These are phyloP conservation scores for Atherinosoma microstoma DNA, from an alignment of 2,797 vertebrate species.

Conservation along the genomic window DNA sequence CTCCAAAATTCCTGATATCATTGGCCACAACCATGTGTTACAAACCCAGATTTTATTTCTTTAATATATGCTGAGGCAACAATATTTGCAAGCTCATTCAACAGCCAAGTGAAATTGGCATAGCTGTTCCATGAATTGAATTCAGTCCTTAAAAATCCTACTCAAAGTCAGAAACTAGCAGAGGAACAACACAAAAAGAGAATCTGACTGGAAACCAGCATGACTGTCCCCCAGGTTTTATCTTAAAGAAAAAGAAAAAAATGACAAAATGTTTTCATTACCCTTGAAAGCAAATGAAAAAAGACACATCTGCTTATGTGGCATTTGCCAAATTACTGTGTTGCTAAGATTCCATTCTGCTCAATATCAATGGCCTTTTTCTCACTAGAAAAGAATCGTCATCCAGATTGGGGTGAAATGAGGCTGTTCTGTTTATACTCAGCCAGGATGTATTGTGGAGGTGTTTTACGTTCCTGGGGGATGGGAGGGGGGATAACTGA, in stretches of 20 bases:
- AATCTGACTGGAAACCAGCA: slow-evolving; percentile 16
- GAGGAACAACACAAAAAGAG: background rate
- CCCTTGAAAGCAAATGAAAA: slow-evolving; percentile 16
- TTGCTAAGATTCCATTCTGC: slow-evolving; percentile 55
- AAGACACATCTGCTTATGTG: slow-evolving; percentile 20
- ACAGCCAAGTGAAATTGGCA: background rate
- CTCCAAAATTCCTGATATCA: slow-evolving; percentile 33
- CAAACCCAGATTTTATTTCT: background rate
- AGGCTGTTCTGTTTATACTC: slow-evolving; percentile 46
- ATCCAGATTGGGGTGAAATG: slow-evolving; percentile 41
- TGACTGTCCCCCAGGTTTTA: slow-evolving; percentile 7
- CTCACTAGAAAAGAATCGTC: slow-evolving; percentile 35
- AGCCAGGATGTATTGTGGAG: slow-evolving; percentile 50
- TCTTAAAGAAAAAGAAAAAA: background rate
- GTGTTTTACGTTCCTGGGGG: slow-evolving; percentile 57
- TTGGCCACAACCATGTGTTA: slow-evolving; percentile 7
- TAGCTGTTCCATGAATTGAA: background rate
- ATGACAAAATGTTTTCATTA: slow-evolving; percentile 11
- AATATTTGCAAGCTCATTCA: background rate
- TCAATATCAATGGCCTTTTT: slow-evolving; percentile 25
- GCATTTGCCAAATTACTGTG: slow-evolving; percentile 42
- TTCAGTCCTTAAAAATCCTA: background rate
- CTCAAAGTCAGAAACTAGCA: background rate
- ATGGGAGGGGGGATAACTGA: slow-evolving; percentile 36
- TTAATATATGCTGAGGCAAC: background rate